phyloP scores from a whole-genome alignment of 2,113 vertebrate species.

The Bungarus multicinctus region DNA sequence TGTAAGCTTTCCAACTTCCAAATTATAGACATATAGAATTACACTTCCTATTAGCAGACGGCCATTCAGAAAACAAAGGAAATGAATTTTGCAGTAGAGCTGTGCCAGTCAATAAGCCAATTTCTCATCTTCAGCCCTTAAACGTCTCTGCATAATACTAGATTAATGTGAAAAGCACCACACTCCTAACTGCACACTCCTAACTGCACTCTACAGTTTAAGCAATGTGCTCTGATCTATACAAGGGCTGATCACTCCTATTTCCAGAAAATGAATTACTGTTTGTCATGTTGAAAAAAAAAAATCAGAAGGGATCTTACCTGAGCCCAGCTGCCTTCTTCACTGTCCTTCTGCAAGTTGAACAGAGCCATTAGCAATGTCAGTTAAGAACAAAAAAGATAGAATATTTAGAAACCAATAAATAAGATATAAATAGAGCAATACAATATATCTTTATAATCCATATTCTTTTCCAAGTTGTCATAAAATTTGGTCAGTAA shows the following conservation, averaged over 20 bases:
- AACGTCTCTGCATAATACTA: background rate
- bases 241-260: background rate
- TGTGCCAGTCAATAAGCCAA: background rate
- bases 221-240: background rate
- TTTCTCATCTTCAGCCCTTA: background rate
- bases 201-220: background rate
- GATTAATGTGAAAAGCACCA: background rate
- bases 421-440: background rate
- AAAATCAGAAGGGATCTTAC: constrained; percentile 67
- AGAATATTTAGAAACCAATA: constrained; percentile 45
- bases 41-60: no score
- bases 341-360: constrained; percentile 85
- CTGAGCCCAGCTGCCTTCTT: constrained; percentile 99
- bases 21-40: background rate
- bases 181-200: background rate
- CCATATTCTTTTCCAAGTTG: background rate
- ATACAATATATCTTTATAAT: background rate
- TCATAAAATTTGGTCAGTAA: background rate
- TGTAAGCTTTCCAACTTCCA: background rate
- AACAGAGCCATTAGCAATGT: constrained; percentile 60
- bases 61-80: background rate
- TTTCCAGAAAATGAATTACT: background rate
- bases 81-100: background rate
- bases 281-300: background rate
- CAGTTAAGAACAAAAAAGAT: constrained; percentile 57